Conservation (phyloP, 1,140 invertebrate genomes). For the Temnothorax nylanderi region DNA sequence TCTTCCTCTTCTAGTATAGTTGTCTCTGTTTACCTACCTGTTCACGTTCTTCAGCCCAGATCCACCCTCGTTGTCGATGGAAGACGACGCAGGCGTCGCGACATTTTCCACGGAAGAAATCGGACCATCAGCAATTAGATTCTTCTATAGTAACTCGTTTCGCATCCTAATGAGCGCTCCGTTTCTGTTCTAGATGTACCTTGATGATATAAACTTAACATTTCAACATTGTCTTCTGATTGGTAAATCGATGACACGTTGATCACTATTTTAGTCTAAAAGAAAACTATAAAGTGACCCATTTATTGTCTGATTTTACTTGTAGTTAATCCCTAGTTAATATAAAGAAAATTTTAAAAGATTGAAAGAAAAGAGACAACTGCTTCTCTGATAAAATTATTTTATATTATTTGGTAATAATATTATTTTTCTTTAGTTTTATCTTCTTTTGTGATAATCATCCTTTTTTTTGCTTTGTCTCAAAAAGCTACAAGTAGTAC, state of each 20-base stretch:
- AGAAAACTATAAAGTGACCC: neutral
- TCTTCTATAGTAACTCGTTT: slow-evolving; percentile 28
- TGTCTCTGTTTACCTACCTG: slow-evolving; percentile 34
- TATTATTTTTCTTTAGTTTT: neutral
- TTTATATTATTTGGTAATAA: neutral
- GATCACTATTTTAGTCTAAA: neutral
- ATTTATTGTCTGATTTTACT: neutral
- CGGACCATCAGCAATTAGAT: slow-evolving; percentile 61
- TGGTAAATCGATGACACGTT: neutral
- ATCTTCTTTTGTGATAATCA: neutral
- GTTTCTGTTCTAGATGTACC: slow-evolving; percentile 21
- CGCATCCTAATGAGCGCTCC: neutral
- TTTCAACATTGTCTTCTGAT: neutral
- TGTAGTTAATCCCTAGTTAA: neutral
- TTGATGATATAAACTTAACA: neutral
- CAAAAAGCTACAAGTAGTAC: neutral
- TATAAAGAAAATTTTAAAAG: neutral
- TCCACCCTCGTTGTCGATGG: slow-evolving; percentile 46
- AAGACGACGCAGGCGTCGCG: slow-evolving; percentile 78
- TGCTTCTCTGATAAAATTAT: neutral
- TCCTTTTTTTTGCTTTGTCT: neutral
- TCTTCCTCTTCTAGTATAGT: slow-evolving; percentile 53
- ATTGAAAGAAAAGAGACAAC: neutral
- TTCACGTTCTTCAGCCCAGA: slow-evolving; percentile 52
- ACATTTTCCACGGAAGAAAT: slow-evolving; percentile 79